phyloP scores from a whole-genome alignment of 2,797 vertebrate species.

The Phoebastria nigripes region DNA sequence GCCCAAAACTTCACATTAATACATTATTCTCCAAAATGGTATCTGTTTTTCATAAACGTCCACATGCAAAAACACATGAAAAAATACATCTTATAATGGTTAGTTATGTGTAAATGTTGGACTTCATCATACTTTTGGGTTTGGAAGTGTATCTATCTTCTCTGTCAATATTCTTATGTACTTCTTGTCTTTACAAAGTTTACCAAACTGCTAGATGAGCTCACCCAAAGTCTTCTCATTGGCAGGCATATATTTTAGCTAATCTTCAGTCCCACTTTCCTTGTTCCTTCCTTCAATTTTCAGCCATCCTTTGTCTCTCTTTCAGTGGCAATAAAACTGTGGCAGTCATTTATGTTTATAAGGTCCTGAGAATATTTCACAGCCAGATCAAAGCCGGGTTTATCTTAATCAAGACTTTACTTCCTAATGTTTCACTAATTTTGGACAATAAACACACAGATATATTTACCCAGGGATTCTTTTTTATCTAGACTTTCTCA shows the following conservation, averaged over 20 bases:
- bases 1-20: neutral
- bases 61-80: neutral
- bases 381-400: neutral
- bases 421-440: neutral
- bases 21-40: neutral
- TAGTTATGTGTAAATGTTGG: neutral
- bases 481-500: neutral
- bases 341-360: neutral
- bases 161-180: neutral
- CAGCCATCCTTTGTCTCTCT: neutral
- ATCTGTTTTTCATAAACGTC: neutral
- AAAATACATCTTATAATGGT: neutral
- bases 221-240: neutral
- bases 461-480: neutral
- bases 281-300: neutral
- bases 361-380: neutral
- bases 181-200: neutral
- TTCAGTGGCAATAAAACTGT: neutral
- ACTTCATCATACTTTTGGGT: neutral
- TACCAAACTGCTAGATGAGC: neutral
- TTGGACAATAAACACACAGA: neutral
- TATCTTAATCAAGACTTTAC: neutral
- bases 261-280: neutral
- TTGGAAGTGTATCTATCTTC: neutral
- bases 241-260: neutral